Evolutionary conservation across 1,140 invertebrate species (phyloP).

Genomic region (Philotrypesis tridentata): DNA sequence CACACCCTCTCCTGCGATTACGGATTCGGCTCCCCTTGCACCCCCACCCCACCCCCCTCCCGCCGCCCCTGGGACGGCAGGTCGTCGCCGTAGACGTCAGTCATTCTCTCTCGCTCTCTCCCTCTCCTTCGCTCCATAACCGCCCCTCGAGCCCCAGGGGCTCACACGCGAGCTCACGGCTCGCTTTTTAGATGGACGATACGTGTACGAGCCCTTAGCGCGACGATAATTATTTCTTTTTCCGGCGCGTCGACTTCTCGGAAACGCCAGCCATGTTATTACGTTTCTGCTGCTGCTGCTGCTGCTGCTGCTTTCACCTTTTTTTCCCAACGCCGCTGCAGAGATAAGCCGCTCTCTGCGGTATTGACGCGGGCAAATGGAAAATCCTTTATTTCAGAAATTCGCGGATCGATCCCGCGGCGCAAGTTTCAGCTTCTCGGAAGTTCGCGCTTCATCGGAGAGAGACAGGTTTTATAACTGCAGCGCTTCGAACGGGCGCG

Average conservation of each 20-base stretch:
- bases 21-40: background rate
- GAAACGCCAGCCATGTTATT: background rate
- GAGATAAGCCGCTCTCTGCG: too few relatives aligned
- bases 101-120: background rate
- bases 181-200: background rate
- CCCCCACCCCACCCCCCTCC: too few relatives aligned
- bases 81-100: background rate
- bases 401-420: too few relatives aligned
- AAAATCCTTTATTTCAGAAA: too few relatives aligned
- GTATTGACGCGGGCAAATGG: background rate
- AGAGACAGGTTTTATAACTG: too few relatives aligned
- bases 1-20: slow-evolving; percentile 23
- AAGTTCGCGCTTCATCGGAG: background rate
- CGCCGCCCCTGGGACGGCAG: slow-evolving; percentile 6
- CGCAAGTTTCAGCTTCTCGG: background rate
- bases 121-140: background rate
- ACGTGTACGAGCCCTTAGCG: background rate
- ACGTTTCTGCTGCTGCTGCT: background rate
- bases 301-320: background rate
- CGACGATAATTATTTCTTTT: slow-evolving; percentile 23
- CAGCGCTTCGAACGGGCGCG: too few relatives aligned
- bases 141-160: background rate
- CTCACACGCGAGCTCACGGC: background rate
- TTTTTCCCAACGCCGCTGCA: too few relatives aligned
- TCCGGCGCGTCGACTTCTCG: background rate